Base-by-base conservation (phyloP, 2,888 invertebrate species). In the Norana najaformis region DNA sequence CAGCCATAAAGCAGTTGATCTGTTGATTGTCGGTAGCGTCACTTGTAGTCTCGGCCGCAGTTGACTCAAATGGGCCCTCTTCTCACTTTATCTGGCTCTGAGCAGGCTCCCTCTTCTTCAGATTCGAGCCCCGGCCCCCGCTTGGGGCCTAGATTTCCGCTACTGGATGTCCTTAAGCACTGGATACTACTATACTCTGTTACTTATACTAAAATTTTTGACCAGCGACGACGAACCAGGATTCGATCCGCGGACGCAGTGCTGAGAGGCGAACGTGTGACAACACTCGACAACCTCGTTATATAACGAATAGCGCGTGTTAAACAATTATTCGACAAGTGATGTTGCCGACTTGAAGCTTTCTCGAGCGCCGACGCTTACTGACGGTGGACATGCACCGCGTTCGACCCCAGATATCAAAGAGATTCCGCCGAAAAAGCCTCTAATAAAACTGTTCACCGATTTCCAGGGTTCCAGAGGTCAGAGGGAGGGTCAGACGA, bases 361-460 rank as follows among this genome's bases (percentile, higher is more conserved):
- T 69, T 8, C 69, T 69, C 69, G n/a, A 69, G 30, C 30, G n/a
- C 8, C n/a, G 69, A 8, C 69, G 69, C 69, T 69, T 69, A 69
- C n/a, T 69, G 69, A n/a, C 69, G 69, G 69, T 69, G n/a, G 69
- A 69, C 69, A n/a, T 13, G 69, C 13, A 69, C 69, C 69, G 69
- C 69, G 8, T 69, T 30, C 69, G n/a, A 69, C 69, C 69, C 69
- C 69, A n/a, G 11, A 30, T n/a, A 6, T 69, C 69, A 69, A 69
- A 69, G 69, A 13, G 69, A 69, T 69, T 69, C 69, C 69, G 69
- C 69, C 69, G 69, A 69, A 30, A 69, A 8, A 1, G 69, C 69
- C 69, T 69, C 69, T n/a, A 69, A 69, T 69, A 69, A 69, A 69
- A 69, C 69, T n/a, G n/a, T 69, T n/a, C 30, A n/a, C 69, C 69